These are phyloP conservation scores for Xestia ashworthii DNA, from an alignment of 2,888 invertebrate species.

Conservation along the genomic window DNA sequence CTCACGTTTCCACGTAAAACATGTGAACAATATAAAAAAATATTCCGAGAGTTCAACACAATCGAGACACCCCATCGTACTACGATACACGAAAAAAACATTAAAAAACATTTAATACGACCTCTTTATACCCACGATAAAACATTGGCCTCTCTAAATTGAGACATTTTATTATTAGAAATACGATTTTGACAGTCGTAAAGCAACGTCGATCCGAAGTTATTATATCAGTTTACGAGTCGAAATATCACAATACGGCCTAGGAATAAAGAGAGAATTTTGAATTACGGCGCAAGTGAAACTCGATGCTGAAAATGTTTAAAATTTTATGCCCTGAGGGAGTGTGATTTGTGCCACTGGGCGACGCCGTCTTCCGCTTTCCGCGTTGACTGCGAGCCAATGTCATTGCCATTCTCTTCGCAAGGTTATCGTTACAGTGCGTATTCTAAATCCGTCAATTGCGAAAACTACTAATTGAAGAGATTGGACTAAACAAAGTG, in stretches of 20 bases:
- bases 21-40: slow-evolving; percentile 58
- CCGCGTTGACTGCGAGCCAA: slow-evolving; percentile 82
- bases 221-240: slow-evolving; percentile 87
- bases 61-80: slow-evolving; percentile 77
- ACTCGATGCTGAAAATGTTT: slow-evolving; percentile 60
- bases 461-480: slow-evolving; percentile 69
- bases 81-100: slow-evolving; percentile 80
- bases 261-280: slow-evolving; percentile 70
- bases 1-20: slow-evolving; percentile 75
- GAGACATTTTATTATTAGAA: slow-evolving; percentile 90
- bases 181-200: slow-evolving; percentile 89
- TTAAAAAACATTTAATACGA: slow-evolving; percentile 81
- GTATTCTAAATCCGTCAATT: slow-evolving; percentile 70
- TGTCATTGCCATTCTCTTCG: slow-evolving; percentile 86
- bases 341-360: slow-evolving; percentile 69
- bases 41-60: slow-evolving; percentile 62
- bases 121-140: slow-evolving; percentile 85
- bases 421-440: slow-evolving; percentile 78
- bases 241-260: slow-evolving; percentile 81
- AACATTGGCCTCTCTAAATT: slow-evolving; percentile 87
- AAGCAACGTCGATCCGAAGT: slow-evolving; percentile 82
- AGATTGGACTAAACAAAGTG: slow-evolving; percentile 39
- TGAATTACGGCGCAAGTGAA: slow-evolving; percentile 60
- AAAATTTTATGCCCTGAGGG: slow-evolving; percentile 57
- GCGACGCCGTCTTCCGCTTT: slow-evolving; percentile 79